phyloP scores from a whole-genome alignment of 2,113 vertebrate species.

The Petrocephalus microphthalmus region DNA sequence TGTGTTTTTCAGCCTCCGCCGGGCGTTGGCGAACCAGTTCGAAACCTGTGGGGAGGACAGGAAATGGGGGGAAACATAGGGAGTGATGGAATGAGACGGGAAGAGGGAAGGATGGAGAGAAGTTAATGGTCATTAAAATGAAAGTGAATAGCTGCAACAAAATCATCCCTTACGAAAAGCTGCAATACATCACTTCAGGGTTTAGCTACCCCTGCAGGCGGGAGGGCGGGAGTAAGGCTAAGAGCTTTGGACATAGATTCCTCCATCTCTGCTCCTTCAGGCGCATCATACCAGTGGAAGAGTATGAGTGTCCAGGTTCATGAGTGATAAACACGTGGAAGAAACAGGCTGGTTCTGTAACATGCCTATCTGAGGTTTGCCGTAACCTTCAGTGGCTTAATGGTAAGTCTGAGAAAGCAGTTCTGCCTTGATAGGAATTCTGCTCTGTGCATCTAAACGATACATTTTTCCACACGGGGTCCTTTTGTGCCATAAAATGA shows the following conservation, averaged over 20 bases:
- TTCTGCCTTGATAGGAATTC: constrained; percentile 49
- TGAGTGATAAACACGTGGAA: background rate
- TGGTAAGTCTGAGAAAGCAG: constrained; percentile 33
- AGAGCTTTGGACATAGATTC: background rate
- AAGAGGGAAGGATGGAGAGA: background rate
- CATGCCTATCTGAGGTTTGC: background rate
- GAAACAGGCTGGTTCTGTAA: background rate
- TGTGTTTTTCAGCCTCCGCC: constrained; percentile 94
- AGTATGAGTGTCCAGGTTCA: background rate
- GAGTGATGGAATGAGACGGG: constrained; percentile 15
- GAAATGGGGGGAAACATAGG: constrained; percentile 52
- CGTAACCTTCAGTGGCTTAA: background rate
- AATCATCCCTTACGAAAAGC: background rate
- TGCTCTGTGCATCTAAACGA: constrained; percentile 42
- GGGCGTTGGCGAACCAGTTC: constrained; percentile 97
- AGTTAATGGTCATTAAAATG: background rate
- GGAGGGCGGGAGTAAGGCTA: background rate
- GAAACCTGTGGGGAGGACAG: constrained; percentile 70
- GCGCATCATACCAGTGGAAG: background rate
- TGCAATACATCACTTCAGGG: background rate
- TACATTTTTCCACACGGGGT: constrained; percentile 48
- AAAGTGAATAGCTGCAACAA: background rate
- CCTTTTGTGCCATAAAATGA: constrained; percentile 60
- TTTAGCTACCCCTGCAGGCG: constrained; percentile 28
- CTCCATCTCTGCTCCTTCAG: background rate